Base-by-base conservation (phyloP, 2,113 vertebrate genomes). In the Malaclemys terrapin region DNA sequence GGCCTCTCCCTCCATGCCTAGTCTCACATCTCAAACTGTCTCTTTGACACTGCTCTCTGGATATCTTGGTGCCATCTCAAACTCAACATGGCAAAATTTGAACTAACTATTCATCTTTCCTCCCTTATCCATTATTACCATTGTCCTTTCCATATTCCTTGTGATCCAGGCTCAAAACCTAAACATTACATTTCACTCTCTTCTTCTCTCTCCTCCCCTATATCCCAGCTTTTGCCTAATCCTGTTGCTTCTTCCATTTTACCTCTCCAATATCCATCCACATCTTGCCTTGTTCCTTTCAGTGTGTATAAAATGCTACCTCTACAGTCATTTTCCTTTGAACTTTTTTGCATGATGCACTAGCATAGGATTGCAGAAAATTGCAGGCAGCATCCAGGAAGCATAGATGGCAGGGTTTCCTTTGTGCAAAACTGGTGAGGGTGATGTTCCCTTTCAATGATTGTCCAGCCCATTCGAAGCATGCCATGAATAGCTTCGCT, bases 171-270 rank as follows among this genome's bases (percentile, higher is more conserved):
- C 53, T 56, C 80, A 54, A n/a, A 31, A 38, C 53, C 6, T 42
- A 56, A 27, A n/a, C 52, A 54, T n/a, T 84, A 14, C 82, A 10
- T 87, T 90, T 49, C 24, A 88, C 10, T 93, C 90, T 10, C 76
- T 82, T 31, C n/a, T 6, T 92, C n/a, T 56, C 72, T 62, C 49
- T 83, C 10, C 0, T 83, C 54, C 69, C 27, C 57, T 42, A 25
- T 49, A n/a, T 76, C 93, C 82, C 65, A n/a, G 31, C 72, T 88
- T 92, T 96, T 85, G 20, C 53, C 92, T 83, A 96, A 88, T 81
- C 3, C 31, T 84, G 5, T 75, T 91, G 52, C 38, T 56, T 42
- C 12, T 42, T 56, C 54, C 5, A 4, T 88, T n/a, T 24, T 65
- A 65, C 62, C 1, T 88, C 92, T 84, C 56, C 49, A 85, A 76